These are phyloP conservation scores for Cossypha niveicapilla DNA, from an alignment of 2,797 vertebrate species.

Conservation along the genomic window DNA sequence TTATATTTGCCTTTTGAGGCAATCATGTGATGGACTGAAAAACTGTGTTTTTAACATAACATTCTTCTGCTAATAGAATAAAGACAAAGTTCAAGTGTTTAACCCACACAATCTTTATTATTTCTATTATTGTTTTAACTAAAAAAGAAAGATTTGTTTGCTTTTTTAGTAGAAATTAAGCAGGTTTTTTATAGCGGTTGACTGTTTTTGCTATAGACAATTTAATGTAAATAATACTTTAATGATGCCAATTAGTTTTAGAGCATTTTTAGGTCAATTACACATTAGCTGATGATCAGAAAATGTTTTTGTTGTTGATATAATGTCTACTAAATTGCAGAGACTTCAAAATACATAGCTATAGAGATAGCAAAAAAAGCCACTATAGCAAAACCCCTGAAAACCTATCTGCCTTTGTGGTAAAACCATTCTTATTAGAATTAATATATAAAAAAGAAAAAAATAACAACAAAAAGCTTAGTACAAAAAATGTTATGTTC, in stretches of 20 bases:
- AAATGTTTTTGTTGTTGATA: background rate
- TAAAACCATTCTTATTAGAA: background rate
- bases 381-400: accelerated
- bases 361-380: accelerated
- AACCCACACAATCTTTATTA: background rate
- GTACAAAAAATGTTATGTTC: background rate
- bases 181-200: background rate
- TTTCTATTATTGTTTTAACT: background rate
- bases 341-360: background rate
- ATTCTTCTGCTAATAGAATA: background rate
- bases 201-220: background rate
- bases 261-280: background rate
- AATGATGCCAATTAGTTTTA: background rate
- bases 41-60: background rate
- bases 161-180: background rate
- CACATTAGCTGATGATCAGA: background rate
- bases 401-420: background rate
- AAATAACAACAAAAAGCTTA: background rate
- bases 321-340: background rate
- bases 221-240: background rate
- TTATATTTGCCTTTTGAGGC: background rate
- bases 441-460: background rate
- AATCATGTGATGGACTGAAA: background rate
- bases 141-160: background rate
- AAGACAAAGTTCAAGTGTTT: background rate